phyloP scores from a whole-genome alignment of 92 coral and sea anemone species.

The Blastomussa wellsi region DNA sequence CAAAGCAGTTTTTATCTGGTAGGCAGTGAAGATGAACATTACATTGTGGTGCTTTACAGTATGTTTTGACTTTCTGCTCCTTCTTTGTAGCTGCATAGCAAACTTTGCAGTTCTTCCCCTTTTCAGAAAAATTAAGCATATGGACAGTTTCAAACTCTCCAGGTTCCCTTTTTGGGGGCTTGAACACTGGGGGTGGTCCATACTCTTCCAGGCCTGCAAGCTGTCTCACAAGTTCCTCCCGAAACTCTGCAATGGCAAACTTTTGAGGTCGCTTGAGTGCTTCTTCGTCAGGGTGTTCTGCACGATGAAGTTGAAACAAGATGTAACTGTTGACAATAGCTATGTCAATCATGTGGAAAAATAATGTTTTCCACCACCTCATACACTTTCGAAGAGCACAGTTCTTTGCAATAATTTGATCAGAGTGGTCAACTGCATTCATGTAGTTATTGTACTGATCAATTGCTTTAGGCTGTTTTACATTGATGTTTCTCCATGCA shows the following conservation, averaged over 20 bases:
- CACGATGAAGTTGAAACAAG: slow-evolving; percentile 38
- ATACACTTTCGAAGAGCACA: slow-evolving; percentile 39
- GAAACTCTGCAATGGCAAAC: slow-evolving; percentile 48
- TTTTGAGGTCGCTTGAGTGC: slow-evolving; percentile 21
- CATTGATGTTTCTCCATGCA: slow-evolving; percentile 27
- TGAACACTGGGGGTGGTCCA: slow-evolving; percentile 28
- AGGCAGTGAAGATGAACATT: slow-evolving; percentile 42
- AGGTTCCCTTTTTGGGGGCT: slow-evolving; percentile 17
- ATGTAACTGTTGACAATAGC: slow-evolving; percentile 50
- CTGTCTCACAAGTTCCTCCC: slow-evolving; percentile 38
- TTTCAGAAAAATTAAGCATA: background rate
- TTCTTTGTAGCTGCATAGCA: slow-evolving; percentile 42
- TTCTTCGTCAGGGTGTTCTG: slow-evolving; percentile 33
- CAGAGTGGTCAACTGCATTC: slow-evolving; percentile 60
- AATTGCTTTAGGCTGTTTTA: slow-evolving; percentile 56
- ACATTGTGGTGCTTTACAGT: slow-evolving; percentile 60
- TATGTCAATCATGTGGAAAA: slow-evolving; percentile 63
- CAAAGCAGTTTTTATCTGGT: slow-evolving; percentile 34
- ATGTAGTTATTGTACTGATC: slow-evolving; percentile 48
- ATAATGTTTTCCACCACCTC: slow-evolving; percentile 74
- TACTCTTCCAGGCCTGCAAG: slow-evolving; percentile 36
- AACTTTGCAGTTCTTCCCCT: slow-evolving; percentile 44
- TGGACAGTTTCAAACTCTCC: slow-evolving; percentile 33
- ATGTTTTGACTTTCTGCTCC: slow-evolving; percentile 37
- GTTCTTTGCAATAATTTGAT: slow-evolving; percentile 41